Evolutionary conservation across 2,797 vertebrate species (phyloP).

Genomic region (Lutjanus campechanus): DNA sequence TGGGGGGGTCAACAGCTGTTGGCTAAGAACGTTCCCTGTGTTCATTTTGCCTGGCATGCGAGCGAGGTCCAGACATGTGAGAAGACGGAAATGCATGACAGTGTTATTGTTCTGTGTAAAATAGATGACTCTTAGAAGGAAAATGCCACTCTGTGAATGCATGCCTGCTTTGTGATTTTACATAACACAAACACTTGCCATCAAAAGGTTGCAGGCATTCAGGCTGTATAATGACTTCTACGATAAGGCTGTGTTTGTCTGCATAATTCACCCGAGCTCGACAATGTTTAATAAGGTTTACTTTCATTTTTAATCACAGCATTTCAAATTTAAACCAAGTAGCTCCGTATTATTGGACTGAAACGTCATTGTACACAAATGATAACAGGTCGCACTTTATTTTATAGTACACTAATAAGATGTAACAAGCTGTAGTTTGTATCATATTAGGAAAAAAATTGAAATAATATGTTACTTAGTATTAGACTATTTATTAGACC

Average conservation of each 20-base stretch:
- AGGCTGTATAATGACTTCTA: slow-evolving; percentile 43
- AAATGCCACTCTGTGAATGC: slow-evolving; percentile 43
- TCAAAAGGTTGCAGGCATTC: slow-evolving; percentile 52
- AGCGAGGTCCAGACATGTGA: slow-evolving; percentile 35
- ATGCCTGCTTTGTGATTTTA: slow-evolving; percentile 28
- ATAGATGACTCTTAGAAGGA: slow-evolving; percentile 43
- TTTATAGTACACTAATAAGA: no score
- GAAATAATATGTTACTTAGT: no score
- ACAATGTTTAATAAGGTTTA: slow-evolving; percentile 37
- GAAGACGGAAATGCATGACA: slow-evolving; percentile 33
- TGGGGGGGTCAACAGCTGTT: slow-evolving; percentile 66
- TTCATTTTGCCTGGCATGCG: slow-evolving; percentile 35
- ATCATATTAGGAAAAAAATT: no score
- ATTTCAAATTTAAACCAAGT: slow-evolving; percentile 27
- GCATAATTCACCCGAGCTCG: slow-evolving; percentile 41
- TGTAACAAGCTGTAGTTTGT: no score
- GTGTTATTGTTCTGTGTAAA: slow-evolving; percentile 48
- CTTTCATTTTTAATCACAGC: slow-evolving; percentile 37
- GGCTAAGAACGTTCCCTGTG: slow-evolving; percentile 60
- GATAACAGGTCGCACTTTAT: neutral
- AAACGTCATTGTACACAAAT: slow-evolving; percentile 29
- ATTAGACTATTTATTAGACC: no score
- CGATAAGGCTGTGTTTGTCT: slow-evolving; percentile 40
- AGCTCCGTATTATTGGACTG: slow-evolving; percentile 25
- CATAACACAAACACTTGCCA: slow-evolving; percentile 48